phyloP scores from a whole-genome alignment of 1,140 invertebrate species.

The Propsilocerus akamusi region DNA sequence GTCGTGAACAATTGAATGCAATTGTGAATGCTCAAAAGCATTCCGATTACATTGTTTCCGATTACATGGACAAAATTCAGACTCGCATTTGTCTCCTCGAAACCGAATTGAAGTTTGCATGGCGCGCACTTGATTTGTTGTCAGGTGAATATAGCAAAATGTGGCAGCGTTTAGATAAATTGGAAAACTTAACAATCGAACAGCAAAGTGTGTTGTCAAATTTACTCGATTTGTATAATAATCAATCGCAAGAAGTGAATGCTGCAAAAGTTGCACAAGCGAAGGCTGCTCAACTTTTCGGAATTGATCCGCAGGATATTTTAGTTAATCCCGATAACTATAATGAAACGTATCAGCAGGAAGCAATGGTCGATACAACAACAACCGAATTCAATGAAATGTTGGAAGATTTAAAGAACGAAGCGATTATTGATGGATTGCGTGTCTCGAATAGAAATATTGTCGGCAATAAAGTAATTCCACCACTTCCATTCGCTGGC shows the following conservation, averaged over 20 bases:
- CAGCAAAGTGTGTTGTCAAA: constrained; percentile 84
- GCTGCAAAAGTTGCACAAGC: background rate
- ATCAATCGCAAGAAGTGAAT: background rate
- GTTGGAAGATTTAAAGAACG: constrained; percentile 9
- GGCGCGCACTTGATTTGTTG: constrained; percentile 74
- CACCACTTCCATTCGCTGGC: background rate
- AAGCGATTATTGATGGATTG: constrained; percentile 10
- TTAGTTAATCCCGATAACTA: background rate
- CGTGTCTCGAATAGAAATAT: constrained; percentile 21
- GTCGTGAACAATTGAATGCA: constrained; percentile 7
- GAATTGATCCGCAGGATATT: background rate
- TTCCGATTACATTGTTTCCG: constrained; percentile 51
- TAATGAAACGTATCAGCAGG: constrained; percentile 2
- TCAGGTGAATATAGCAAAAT: constrained; percentile 86
- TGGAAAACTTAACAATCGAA: constrained; percentile 74
- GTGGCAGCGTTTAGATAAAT: constrained; percentile 79
- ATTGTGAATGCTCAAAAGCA: constrained; percentile 19
- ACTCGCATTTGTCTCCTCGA: constrained; percentile 70
- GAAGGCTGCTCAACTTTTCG: background rate
- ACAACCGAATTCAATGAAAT: constrained; percentile 10
- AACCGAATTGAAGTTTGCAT: constrained; percentile 77
- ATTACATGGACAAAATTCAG: constrained; percentile 76
- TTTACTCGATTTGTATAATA: constrained; percentile 56
- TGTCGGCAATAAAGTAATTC: constrained; percentile 9
- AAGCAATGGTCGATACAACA: background rate